Evolutionary conservation across 92 coral and sea anemone genomes (phyloP).

Genomic region (Metridium senile): DNA sequence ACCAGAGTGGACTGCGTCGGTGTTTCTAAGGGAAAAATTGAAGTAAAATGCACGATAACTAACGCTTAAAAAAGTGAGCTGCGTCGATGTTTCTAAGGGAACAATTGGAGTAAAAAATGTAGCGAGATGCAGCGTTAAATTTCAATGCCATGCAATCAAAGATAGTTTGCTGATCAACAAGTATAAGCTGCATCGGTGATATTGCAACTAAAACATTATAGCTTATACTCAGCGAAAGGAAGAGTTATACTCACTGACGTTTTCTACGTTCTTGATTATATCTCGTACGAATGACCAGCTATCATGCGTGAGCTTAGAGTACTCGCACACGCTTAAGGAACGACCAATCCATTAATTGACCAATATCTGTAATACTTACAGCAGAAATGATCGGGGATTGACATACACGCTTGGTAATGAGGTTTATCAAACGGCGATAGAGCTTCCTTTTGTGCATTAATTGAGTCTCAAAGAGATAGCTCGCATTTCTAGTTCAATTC

Average conservation of each 20-base stretch:
- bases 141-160: too few relatives aligned
- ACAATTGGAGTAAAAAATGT: background rate
- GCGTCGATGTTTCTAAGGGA: background rate
- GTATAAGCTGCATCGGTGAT: too few relatives aligned
- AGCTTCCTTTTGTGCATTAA: background rate
- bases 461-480: background rate
- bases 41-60: background rate
- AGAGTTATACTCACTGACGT: too few relatives aligned
- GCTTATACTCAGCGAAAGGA: too few relatives aligned
- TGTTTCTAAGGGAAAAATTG: background rate
- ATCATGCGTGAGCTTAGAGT: too few relatives aligned
- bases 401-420: background rate
- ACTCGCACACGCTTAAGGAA: slow-evolving; percentile 2
- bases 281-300: too few relatives aligned
- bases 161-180: too few relatives aligned
- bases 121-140: too few relatives aligned
- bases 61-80: background rate
- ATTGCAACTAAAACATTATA: too few relatives aligned
- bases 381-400: background rate
- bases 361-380: background rate
- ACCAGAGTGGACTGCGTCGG: too few relatives aligned
- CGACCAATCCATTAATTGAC: background rate
- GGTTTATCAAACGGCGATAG: background rate
- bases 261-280: background rate
- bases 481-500: background rate